These are phyloP conservation scores for Panzeria rudis DNA, from an alignment of 2,888 invertebrate species.

Conservation along the genomic window DNA sequence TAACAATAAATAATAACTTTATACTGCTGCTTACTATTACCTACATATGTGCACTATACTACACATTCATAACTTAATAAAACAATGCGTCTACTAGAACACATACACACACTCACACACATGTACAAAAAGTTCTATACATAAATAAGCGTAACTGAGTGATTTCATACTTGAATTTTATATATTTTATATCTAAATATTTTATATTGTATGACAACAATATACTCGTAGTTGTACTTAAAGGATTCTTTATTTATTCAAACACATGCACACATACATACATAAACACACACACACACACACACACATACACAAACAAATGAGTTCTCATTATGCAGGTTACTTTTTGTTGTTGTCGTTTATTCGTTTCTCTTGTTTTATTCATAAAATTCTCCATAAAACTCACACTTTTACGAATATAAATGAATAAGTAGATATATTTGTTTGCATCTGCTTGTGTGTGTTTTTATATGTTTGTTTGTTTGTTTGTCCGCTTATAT, in stretches of 20 bases:
- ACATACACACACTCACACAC: not conserved
- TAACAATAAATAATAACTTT: slow-evolving; percentile 45
- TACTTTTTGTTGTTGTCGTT: slow-evolving; percentile 26
- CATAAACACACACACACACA: not conserved
- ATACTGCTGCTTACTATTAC: slow-evolving; percentile 11
- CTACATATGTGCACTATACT: not conserved
- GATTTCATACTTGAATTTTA: slow-evolving; percentile 21
- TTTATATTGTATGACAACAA: slow-evolving; percentile 19
- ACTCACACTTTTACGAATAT: slow-evolving; percentile 42
- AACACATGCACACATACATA: not conserved
- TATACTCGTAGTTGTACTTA: slow-evolving; percentile 30
- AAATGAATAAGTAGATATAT: slow-evolving; percentile 38
- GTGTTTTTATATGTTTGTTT: slow-evolving; percentile 1
- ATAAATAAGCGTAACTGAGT: slow-evolving; percentile 12
- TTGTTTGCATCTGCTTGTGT: slow-evolving; percentile 8
- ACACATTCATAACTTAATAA: slow-evolving; percentile 7
- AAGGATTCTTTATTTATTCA: slow-evolving; percentile 51
- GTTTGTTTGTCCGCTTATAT: not conserved
- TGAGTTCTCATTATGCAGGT: slow-evolving; percentile 41
- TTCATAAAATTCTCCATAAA: slow-evolving; percentile 39
- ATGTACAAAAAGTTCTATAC: slow-evolving; percentile 1
- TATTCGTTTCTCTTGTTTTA: slow-evolving; percentile 28
- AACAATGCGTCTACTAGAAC: slow-evolving; percentile 10
- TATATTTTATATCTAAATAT: slow-evolving; percentile 43
- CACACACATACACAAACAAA: not conserved